Conservation (phyloP, 2,797 vertebrate genomes). For the Saguinus oedipus region DNA sequence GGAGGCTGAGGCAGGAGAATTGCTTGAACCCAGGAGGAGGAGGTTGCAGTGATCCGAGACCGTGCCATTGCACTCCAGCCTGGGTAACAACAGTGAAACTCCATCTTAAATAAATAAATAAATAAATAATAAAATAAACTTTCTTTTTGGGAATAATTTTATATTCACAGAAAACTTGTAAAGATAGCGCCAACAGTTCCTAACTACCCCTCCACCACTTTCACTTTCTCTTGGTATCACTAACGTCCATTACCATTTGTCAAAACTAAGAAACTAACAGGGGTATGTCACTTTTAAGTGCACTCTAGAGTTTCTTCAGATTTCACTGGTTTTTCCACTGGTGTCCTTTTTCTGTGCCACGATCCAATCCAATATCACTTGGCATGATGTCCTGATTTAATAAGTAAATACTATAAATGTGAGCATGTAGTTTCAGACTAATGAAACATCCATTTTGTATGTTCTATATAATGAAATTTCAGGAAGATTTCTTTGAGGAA, state of each 20-base stretch:
- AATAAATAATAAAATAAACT: background rate
- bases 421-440: background rate
- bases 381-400: background rate
- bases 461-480: slow-evolving; percentile 21
- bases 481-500: background rate
- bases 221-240: background rate
- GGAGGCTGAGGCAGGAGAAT: too few species aligned
- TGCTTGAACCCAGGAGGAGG: fast-evolving
- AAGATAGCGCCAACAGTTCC: background rate
- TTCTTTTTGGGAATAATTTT: background rate
- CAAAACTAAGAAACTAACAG: background rate
- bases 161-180: background rate
- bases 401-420: background rate
- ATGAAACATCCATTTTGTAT: background rate
- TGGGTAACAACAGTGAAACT: too few species aligned
- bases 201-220: background rate
- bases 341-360: background rate
- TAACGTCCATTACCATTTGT: background rate
- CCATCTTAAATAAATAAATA: too few species aligned
- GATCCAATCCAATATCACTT: background rate
- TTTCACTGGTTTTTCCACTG: background rate
- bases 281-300: background rate
- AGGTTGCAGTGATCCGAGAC: too few species aligned
- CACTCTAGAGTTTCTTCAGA: background rate
- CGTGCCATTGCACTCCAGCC: too few species aligned